A percentile compares a stretch with the other conserved stretches of the same genome.
These are phyloP conservation scores for Clivina fossor DNA, from an alignment of 2,888 invertebrate species.

Conservation along the genomic window DNA sequence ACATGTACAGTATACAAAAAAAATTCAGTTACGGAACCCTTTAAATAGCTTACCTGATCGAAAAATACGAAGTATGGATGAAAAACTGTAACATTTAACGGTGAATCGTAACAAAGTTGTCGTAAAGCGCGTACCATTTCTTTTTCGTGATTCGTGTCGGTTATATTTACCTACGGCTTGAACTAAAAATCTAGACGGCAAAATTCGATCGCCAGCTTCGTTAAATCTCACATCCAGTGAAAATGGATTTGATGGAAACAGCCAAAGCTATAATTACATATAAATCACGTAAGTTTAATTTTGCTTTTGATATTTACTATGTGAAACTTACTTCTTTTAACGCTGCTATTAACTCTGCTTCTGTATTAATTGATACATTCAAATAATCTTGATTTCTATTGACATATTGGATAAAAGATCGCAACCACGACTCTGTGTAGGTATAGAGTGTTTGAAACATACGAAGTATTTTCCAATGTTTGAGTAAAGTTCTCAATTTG, in stretches of 20 bases:
- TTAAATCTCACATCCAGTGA: slow-evolving; percentile 84
- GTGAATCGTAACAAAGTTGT: slow-evolving; percentile 72
- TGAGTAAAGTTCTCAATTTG: slow-evolving; percentile 77
- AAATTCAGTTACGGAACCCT: too few species aligned
- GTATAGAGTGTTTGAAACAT: slow-evolving; percentile 75
- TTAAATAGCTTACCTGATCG: slow-evolving; percentile 70
- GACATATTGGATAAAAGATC: slow-evolving; percentile 77
- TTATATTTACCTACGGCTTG: slow-evolving; percentile 88
- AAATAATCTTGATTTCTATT: slow-evolving; percentile 73
- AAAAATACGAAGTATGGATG: slow-evolving; percentile 96
- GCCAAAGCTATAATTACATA: slow-evolving; percentile 65
- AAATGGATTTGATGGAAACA: slow-evolving; percentile 77
- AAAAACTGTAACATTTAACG: slow-evolving; percentile 86
- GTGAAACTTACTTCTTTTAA: slow-evolving; percentile 68
- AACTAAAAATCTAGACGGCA: slow-evolving; percentile 83
- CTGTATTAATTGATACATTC: slow-evolving; percentile 73
- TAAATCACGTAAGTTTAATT: neutral
- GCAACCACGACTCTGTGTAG: slow-evolving; percentile 88
- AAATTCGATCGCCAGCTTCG: slow-evolving; percentile 69
- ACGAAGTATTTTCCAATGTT: slow-evolving; percentile 76
- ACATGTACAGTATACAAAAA: too few species aligned
- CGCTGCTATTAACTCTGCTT: slow-evolving; percentile 70
- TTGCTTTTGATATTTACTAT: neutral
- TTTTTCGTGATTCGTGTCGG: slow-evolving; percentile 87
- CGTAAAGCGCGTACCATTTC: slow-evolving; percentile 85